phyloP scores from a whole-genome alignment of 2,888 invertebrate species.

The Lysandra coridon region DNA sequence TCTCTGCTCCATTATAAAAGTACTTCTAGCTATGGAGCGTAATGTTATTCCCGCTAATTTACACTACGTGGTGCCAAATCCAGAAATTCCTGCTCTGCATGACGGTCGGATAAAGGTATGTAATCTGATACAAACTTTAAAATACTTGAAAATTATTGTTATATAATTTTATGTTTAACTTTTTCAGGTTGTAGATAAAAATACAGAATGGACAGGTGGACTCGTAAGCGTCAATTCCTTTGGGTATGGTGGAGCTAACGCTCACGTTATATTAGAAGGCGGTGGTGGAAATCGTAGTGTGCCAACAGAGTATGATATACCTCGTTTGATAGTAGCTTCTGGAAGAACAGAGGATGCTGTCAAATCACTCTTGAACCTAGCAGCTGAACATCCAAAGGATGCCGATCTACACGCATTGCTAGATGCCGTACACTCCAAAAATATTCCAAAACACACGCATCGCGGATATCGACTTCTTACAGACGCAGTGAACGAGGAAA shows the following conservation, averaged over 20 bases:
- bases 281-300: background rate
- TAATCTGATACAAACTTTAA: background rate
- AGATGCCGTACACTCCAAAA: background rate
- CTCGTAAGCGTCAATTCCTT: background rate
- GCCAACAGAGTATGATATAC: background rate
- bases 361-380: background rate
- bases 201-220: slow-evolving; percentile 12
- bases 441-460: background rate
- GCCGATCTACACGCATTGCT: background rate
- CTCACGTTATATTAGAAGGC: background rate
- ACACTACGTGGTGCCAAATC: slow-evolving; percentile 2
- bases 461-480: background rate
- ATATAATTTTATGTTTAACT: background rate
- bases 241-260: background rate
- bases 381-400: background rate
- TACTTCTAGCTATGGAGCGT: slow-evolving; percentile 22
- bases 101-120: slow-evolving; percentile 20
- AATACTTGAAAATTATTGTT: background rate
- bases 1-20: slow-evolving; percentile 12
- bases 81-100: background rate
- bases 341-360: slow-evolving; percentile 6
- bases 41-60: slow-evolving; percentile 19
- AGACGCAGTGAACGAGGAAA: background rate
- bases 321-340: background rate
- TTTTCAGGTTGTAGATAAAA: background rate